These are phyloP conservation scores for Ditula angustiorana DNA, from an alignment of 2,888 invertebrate genomes.

Conservation along the genomic window DNA sequence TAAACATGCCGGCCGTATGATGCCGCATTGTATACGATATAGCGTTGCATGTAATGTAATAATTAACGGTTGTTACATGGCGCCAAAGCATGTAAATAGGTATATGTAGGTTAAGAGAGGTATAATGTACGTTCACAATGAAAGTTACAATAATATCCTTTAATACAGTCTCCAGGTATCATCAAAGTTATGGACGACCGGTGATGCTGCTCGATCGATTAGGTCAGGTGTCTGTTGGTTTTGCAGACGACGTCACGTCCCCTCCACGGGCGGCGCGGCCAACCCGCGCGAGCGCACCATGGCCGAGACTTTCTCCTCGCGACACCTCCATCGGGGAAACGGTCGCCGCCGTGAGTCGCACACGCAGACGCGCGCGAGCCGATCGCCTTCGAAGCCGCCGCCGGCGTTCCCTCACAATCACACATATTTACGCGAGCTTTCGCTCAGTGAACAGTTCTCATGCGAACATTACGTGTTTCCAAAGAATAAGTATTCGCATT, in stretches of 20 bases:
- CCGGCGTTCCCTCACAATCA: conserved; percentile 46
- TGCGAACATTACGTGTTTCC: conserved; percentile 66
- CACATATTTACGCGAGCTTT: conserved; percentile 77
- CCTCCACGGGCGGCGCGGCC: conserved; percentile 65
- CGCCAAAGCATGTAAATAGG: no score
- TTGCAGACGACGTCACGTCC: conserved; percentile 72
- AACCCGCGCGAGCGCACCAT: conserved; percentile 77
- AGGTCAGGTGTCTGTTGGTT: conserved; percentile 69
- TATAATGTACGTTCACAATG: no score
- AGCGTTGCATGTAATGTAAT: no score
- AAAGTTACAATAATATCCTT: no score
- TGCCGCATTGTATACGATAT: not conserved
- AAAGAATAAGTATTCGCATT: conserved; percentile 48
- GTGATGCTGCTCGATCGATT: conserved; percentile 42
- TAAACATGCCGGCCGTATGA: conserved; percentile 48
- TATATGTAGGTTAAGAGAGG: no score
- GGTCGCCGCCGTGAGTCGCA: conserved; percentile 69
- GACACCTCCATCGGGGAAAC: conserved; percentile 78
- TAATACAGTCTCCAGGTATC: not conserved
- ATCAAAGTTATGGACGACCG: not conserved
- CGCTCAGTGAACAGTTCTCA: conserved; percentile 75
- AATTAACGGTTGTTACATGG: no score
- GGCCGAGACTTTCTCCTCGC: conserved; percentile 85
- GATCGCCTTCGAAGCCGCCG: conserved; percentile 66
- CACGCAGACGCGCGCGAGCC: conserved; percentile 74